A percentile compares a stretch with the other conserved stretches of the same genome.
Conservation (phyloP, 2,113 vertebrate genomes). For the human region DNA sequence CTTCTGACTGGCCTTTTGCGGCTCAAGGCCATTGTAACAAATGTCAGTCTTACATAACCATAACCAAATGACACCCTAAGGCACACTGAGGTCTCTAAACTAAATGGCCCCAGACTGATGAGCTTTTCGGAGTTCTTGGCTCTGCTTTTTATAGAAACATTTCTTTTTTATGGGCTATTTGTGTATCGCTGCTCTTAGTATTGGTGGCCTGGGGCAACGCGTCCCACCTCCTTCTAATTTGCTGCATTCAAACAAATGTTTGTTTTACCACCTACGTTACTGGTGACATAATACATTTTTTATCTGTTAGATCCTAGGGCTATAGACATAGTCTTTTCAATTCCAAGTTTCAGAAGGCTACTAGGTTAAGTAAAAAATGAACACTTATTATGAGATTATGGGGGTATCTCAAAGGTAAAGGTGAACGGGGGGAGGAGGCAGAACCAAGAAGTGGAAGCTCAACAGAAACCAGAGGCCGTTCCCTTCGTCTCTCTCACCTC, state of each 20-base stretch:
- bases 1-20: neutral
- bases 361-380: neutral
- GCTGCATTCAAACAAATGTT: neutral
- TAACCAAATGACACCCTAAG: neutral
- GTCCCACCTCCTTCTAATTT: neutral
- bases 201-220: neutral
- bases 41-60: neutral
- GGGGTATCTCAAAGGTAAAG: neutral
- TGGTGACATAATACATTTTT: neutral
- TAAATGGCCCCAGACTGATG: neutral
- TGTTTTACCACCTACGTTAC: neutral
- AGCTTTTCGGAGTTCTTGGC: neutral
- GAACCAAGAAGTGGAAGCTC: neutral
- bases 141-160: neutral
- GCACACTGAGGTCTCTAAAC: neutral
- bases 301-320: neutral
- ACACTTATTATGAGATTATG: neutral
- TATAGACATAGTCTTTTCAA: neutral
- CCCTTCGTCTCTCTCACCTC: neutral
- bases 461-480: neutral
- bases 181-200: neutral
- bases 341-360: neutral
- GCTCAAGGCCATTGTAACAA: neutral
- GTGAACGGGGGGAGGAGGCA: neutral
- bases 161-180: neutral